Evolutionary conservation across 2,113 vertebrate species (phyloP).

Genomic region (Rhinoptilus africanus): DNA sequence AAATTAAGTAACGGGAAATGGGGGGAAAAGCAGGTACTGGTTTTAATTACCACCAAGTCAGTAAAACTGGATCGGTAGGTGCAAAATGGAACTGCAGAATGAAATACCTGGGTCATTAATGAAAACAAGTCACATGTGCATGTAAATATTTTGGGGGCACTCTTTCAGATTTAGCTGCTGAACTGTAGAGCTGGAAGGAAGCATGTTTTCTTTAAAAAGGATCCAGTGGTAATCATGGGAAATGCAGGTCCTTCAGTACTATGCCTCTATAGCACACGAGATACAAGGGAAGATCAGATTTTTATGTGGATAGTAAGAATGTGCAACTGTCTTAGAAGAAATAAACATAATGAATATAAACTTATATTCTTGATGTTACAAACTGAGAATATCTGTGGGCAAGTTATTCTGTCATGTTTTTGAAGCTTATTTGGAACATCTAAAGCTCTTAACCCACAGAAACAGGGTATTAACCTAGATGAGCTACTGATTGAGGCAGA

Average conservation of each 20-base stretch:
- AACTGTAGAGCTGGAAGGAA: not conserved
- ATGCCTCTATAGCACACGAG: not conserved
- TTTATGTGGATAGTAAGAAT: not conserved
- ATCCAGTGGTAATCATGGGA: not conserved
- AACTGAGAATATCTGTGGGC: not conserved
- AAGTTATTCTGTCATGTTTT: not conserved
- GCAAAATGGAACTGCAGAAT: not conserved
- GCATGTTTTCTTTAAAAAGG: not conserved
- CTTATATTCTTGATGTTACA: not conserved
- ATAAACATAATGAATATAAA: not conserved
- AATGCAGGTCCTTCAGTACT: not conserved
- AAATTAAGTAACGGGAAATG: not conserved
- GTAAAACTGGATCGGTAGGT: not conserved
- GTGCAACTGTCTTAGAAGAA: not conserved
- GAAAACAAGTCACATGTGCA: not conserved
- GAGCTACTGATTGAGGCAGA: not conserved
- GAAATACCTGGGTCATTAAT: not conserved
- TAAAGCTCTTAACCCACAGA: not conserved
- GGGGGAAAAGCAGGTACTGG: not conserved
- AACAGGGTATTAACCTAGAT: not conserved
- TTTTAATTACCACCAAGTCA: not conserved
- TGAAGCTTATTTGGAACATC: not conserved
- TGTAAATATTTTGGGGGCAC: not conserved
- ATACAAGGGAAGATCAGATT: not conserved
- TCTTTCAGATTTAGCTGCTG: not conserved